Base-by-base conservation (phyloP, 2,113 vertebrate species). In the Porphyrio hochstetteri region DNA sequence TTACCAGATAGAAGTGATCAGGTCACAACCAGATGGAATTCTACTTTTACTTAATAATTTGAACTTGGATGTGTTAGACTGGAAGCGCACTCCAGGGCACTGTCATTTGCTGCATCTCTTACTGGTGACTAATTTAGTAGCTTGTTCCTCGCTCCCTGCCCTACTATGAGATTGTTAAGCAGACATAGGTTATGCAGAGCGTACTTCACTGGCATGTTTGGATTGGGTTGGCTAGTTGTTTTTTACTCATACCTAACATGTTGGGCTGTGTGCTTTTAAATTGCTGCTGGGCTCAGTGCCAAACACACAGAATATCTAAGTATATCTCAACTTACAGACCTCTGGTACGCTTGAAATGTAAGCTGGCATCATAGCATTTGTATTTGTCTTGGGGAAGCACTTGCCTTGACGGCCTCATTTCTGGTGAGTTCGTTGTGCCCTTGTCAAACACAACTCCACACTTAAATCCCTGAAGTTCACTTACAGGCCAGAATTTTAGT, bases 1-100 rank as follows among this genome's bases (percentile, higher is more conserved):
- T 88, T 88, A 75, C 31, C 35, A 50, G 21, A 4, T 20, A 44
- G 33, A 75, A 64, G 57, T 20, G 35, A 42, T 65, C 53, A 33
- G n/a, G 28, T 86, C 48, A 82, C 63, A 95, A 82, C 0, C 21
- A 55, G 25, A 38, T 50, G 33, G 25, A 59, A 81, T 18, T 74
- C 46, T 38, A 4, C 23, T 81, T 91, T 29, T 70, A 80, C 78
- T 96, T 95, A 92, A 33, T 84, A 64, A 95, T 96, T 96, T 81
- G 81, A 83, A 65, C 5, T 31, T 87, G 56, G 42, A 40, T 36
- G 53, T 60, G 36, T 96, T 90, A 81, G 90, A 36, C 95, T 89
- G 48, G 88, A 94, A 42, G 56, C 92, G 63, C 52, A 33, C 52
- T 77, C 27, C 23, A 50, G 48, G 36, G 46, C 92, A 48, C 44